These are phyloP conservation scores for Poeciliopsis retropinna DNA, from an alignment of 2,113 vertebrate genomes.

Conservation along the genomic window DNA sequence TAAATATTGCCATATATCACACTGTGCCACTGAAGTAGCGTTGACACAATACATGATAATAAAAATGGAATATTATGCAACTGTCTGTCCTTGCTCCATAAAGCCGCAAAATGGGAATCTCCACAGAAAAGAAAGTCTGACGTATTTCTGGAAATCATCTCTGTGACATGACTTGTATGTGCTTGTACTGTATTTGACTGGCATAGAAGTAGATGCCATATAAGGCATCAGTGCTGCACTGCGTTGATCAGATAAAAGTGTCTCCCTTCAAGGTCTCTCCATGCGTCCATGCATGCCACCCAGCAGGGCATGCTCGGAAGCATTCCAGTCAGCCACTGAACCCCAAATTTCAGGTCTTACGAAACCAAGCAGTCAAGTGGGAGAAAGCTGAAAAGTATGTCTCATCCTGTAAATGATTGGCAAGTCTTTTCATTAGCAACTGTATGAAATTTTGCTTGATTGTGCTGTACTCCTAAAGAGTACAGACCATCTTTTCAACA, in stretches of 20 bases:
- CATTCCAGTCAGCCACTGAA: conserved; percentile 80
- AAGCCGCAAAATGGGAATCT: conserved; percentile 26
- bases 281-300: conserved; percentile 61
- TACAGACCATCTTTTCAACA: conserved; percentile 9
- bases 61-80: conserved; percentile 55
- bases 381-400: conserved; percentile 26
- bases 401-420: conserved; percentile 45
- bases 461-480: not conserved
- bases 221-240: conserved; percentile 57
- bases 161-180: conserved; percentile 26
- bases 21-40: conserved; percentile 56
- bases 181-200: conserved; percentile 26
- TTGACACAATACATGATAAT: conserved; percentile 62
- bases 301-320: conserved; percentile 65
- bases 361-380: conserved; percentile 32
- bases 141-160: conserved; percentile 11
- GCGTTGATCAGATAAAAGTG: conserved; percentile 77
- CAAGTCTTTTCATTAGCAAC: not conserved
- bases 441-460: not conserved
- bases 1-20: conserved; percentile 66
- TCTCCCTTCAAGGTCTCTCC: conserved; percentile 43
- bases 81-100: conserved; percentile 42
- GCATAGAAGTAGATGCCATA: conserved; percentile 40
- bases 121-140: conserved; percentile 29
- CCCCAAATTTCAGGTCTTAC: conserved; percentile 61